A percentile compares a stretch with the other conserved stretches of the same genome.
Evolutionary conservation across 2,888 invertebrate genomes (phyloP).

Genomic region (Dicyrtoma fusca): DNA sequence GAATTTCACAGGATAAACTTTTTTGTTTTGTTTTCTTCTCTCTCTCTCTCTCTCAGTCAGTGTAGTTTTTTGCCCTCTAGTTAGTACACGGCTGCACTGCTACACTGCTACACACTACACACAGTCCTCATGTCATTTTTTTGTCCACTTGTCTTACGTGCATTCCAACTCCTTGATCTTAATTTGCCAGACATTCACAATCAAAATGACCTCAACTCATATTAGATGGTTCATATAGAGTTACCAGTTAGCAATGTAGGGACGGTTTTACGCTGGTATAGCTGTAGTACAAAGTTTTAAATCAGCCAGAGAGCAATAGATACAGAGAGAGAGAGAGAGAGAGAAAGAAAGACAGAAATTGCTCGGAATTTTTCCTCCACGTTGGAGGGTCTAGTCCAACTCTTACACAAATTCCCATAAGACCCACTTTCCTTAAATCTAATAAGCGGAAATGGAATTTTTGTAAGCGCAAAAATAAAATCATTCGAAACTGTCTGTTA

Average conservation of each 20-base stretch:
- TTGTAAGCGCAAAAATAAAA: not conserved
- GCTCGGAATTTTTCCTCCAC: too few relatives aligned
- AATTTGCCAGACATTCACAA: slow-evolving; percentile 12
- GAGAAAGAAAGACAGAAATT: too few relatives aligned
- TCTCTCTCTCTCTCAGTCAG: not conserved
- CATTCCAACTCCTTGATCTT: not conserved
- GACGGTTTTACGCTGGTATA: not conserved
- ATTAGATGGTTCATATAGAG: not conserved
- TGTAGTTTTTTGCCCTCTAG: slow-evolving; percentile 5
- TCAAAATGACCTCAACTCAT: slow-evolving; percentile 12
- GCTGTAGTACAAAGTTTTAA: too few relatives aligned
- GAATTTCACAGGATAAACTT: slow-evolving; percentile 24
- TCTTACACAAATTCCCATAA: too few relatives aligned
- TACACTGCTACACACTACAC: too few relatives aligned
- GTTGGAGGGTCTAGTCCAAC: too few relatives aligned
- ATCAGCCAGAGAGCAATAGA: too few relatives aligned
- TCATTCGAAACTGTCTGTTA: not conserved
- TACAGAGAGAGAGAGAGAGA: too few relatives aligned
- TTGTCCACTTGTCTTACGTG: not conserved
- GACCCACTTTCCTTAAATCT: too few relatives aligned
- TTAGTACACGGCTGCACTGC: too few relatives aligned
- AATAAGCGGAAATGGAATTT: not conserved
- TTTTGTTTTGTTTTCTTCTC: slow-evolving; percentile 8
- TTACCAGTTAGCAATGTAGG: not conserved
- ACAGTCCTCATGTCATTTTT: not conserved